Evolutionary conservation across 2,888 invertebrate species (phyloP).

Genomic region (Amphipyra berbera): DNA sequence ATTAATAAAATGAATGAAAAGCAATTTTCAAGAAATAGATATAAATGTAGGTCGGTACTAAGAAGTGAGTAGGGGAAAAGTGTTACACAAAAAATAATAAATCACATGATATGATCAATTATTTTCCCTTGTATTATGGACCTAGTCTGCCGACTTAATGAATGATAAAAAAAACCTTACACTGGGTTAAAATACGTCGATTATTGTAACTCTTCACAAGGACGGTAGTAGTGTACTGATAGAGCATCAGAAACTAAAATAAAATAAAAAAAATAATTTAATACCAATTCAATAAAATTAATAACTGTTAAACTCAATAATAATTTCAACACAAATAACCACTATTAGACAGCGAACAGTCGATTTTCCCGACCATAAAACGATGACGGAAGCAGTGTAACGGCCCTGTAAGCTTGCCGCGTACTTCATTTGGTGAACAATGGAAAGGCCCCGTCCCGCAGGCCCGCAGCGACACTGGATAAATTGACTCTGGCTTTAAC

Average conservation of each 20-base stretch:
- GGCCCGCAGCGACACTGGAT: slow-evolving; percentile 84
- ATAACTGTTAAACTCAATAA: slow-evolving; percentile 19
- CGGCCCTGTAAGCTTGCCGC: slow-evolving; percentile 78
- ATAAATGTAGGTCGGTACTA: background rate
- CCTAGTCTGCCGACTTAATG: no score
- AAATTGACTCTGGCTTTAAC: slow-evolving; percentile 86
- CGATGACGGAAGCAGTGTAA: slow-evolving; percentile 80
- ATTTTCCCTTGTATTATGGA: no score
- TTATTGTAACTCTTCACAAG: no score
- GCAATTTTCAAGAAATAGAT: background rate
- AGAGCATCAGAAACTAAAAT: no score
- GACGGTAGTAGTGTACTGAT: no score
- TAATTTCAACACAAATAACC: slow-evolving; percentile 23
- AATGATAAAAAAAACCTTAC: no score
- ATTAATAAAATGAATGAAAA: slow-evolving; percentile 17
- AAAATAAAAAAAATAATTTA: no score
- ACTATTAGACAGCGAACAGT: slow-evolving; percentile 55
- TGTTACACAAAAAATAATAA: no score
- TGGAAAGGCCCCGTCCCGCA: slow-evolving; percentile 76
- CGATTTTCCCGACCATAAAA: slow-evolving; percentile 66
- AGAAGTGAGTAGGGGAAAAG: background rate
- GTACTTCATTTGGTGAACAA: slow-evolving; percentile 89
- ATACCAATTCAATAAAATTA: background rate
- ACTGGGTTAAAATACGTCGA: no score
- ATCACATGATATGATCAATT: no score